Evolutionary conservation across 2,888 invertebrate species (phyloP).

Genomic region (Cephus pygmeus): DNA sequence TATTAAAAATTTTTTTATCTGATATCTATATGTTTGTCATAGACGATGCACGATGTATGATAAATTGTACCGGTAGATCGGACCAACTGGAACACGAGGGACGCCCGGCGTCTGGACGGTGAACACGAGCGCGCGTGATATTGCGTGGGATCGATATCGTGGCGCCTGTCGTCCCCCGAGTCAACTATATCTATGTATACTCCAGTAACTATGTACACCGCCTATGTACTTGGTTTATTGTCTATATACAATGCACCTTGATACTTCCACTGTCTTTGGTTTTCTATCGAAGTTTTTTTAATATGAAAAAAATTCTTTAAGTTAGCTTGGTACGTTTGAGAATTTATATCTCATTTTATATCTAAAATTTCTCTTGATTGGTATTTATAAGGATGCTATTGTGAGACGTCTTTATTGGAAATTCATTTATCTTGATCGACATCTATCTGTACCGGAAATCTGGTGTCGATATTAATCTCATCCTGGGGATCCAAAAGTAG

Average conservation of each 20-base stretch:
- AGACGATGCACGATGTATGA: neutral
- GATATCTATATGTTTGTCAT: neutral
- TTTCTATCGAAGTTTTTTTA: neutral
- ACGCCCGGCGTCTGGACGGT: constrained; percentile 33
- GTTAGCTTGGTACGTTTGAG: neutral
- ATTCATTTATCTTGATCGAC: neutral
- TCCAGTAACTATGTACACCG: constrained; percentile 12
- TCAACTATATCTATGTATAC: constrained; percentile 16
- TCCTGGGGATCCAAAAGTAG: neutral
- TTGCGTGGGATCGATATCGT: constrained; percentile 59
- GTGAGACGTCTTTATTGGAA: neutral
- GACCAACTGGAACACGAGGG: constrained; percentile 23
- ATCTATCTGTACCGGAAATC: neutral
- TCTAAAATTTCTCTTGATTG: neutral
- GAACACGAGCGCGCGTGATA: constrained; percentile 45
- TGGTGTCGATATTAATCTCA: neutral
- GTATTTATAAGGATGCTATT: neutral
- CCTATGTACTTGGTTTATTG: constrained; percentile 1
- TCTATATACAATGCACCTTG: neutral
- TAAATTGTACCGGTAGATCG: constrained; percentile 16
- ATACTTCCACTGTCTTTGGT: neutral
- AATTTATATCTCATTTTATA: neutral
- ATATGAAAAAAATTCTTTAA: neutral
- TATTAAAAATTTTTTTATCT: neutral
- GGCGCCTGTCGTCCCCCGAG: constrained; percentile 47